Conservation (phyloP, 2,888 invertebrate species). For the Cephus spinipes region DNA sequence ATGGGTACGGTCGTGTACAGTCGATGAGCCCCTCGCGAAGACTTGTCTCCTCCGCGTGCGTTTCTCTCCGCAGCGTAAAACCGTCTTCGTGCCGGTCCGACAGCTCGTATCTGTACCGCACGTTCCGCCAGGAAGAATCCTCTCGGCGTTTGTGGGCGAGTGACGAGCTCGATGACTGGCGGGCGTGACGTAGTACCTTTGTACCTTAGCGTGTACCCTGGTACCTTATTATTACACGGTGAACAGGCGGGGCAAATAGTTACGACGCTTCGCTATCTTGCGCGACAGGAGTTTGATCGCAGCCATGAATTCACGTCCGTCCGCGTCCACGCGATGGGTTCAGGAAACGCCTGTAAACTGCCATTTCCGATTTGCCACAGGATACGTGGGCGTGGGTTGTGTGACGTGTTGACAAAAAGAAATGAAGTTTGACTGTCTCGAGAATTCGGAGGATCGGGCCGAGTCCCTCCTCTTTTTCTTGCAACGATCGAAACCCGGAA, state of each 20-base stretch:
- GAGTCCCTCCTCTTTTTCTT: not conserved
- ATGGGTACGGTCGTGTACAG: not conserved
- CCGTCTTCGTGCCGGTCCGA: constrained; percentile 50
- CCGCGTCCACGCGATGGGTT: constrained; percentile 32
- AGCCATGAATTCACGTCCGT: constrained; percentile 49
- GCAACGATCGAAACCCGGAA: not conserved
- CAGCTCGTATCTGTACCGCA: constrained; percentile 53
- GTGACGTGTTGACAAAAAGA: not conserved
- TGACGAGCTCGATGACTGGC: constrained; percentile 56
- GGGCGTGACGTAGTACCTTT: constrained; percentile 46
- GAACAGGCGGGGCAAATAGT: constrained; percentile 32
- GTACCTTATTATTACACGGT: constrained; percentile 46
- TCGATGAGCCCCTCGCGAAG: not conserved
- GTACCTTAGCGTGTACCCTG: constrained; percentile 40
- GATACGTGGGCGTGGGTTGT: not conserved
- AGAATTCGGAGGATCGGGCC: not conserved
- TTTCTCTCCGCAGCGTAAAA: constrained; percentile 29
- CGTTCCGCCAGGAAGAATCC: constrained; percentile 46
- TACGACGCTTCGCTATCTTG: constrained; percentile 46
- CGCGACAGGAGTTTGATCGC: constrained; percentile 45
- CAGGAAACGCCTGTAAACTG: constrained; percentile 1
- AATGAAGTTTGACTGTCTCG: not conserved
- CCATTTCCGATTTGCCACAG: not conserved
- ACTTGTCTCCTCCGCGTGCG: not conserved
- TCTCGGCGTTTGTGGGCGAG: constrained; percentile 53